Evolutionary conservation across 1,140 invertebrate genomes (phyloP), one percentile per base, ranked within the genome.

Genomic region (Rhizoglyphus robini): DNA sequence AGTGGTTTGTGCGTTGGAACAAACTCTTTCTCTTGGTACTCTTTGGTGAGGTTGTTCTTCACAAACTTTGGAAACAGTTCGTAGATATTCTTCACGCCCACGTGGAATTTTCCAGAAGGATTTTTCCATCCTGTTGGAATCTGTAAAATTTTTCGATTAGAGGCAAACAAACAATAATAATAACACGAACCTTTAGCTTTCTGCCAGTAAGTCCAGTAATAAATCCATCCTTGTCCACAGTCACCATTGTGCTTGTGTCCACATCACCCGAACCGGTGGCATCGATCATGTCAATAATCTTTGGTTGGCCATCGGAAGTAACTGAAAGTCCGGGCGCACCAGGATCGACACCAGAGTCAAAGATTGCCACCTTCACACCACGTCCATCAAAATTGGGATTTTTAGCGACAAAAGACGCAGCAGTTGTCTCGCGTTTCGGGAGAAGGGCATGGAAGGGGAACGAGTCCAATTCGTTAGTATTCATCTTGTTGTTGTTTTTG

Each of bases 291-390:
- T 96, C 93, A 72, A 98, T 86, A 48, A 99, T 83, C 80, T 99
- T 99, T 34, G 85, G 82, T 74, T 88, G 84, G 23, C 92, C 93
- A 74, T 88, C 85, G 69, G 82, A 84, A 25, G 92, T 94, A 81
- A 96, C 93, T 84, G 94, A 85, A 70, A 99, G 81, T 65, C 94
- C 95, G 65, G 86, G 82, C 18, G 92, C 90, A 49, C 88, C 89
- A 38, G 95, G 94, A 81, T 99, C 96, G 65, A 99, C 87, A 20
- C 96, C 96, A 32, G 93, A 95, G 79, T 98, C 96, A 67, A 98
- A 86, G 74, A 99, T 90, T 46, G 93, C 96, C 74, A 99, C 94
- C 69, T 88, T 78, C 34, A 88, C 84, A 73, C 86, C 88, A 74
- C 88, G 82, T 8, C 95, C 95, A 83, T 99, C 93, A 76, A 88